Percentiles rank a stretch among this genome's conserved stretches.
Evolutionary conservation across 2,888 invertebrate genomes (phyloP).

Genomic region (Brenthis daphne): DNA sequence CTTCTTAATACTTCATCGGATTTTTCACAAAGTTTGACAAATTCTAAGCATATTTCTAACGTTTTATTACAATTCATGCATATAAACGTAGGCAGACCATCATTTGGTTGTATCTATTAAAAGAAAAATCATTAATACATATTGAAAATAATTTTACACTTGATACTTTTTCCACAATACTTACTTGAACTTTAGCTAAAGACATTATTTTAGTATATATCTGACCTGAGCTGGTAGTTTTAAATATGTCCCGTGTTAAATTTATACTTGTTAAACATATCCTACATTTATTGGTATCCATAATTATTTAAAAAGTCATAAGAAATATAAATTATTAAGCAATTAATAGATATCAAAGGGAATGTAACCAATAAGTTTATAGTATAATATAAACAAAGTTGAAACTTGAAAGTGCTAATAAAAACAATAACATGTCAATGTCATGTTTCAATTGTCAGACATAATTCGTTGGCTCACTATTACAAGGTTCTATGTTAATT

Average conservation of each 20-base stretch:
- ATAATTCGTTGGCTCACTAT: too few relatives aligned
- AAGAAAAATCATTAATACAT: slow-evolving; percentile 2
- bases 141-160: not conserved
- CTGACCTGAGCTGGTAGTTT: slow-evolving; percentile 45
- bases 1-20: slow-evolving; percentile 58
- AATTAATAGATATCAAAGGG: too few relatives aligned
- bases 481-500: too few relatives aligned
- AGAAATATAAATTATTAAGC: not conserved
- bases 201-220: slow-evolving; percentile 63
- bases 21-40: slow-evolving; percentile 59
- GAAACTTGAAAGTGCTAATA: not conserved
- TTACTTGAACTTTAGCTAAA: slow-evolving; percentile 62
- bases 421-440: slow-evolving; percentile 17
- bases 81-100: slow-evolving; percentile 63
- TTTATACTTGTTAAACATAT: slow-evolving; percentile 54
- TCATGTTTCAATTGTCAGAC: slow-evolving; percentile 1
- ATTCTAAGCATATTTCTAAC: slow-evolving; percentile 60
- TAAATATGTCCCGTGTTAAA: slow-evolving; percentile 54
- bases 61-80: slow-evolving; percentile 59
- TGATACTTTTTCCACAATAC: slow-evolving; percentile 34
- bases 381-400: too few relatives aligned
- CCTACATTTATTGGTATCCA: slow-evolving; percentile 55
- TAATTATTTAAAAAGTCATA: slow-evolving; percentile 11
- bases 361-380: too few relatives aligned
- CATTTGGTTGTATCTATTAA: slow-evolving; percentile 60